Conservation (phyloP, 37 sponge, comb jelly and placozoan species). For the Chondrilla cf. caribensis region DNA sequence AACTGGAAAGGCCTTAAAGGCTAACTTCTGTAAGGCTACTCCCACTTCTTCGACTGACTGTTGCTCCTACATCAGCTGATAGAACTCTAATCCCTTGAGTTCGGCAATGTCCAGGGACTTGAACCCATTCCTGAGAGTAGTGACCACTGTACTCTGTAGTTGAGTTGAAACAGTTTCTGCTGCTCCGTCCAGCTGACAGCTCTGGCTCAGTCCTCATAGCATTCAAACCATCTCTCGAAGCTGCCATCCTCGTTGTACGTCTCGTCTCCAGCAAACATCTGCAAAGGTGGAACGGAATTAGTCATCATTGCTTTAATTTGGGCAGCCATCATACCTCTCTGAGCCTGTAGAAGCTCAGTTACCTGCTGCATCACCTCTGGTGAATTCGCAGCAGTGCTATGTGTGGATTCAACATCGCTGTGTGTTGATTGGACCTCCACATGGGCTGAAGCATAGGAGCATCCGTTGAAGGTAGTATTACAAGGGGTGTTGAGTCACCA, state of each 20-base stretch:
- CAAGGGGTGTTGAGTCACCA: too few species aligned
- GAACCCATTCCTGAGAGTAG: slow-evolving; percentile 13
- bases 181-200: slow-evolving; percentile 5
- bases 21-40: slow-evolving; percentile 26
- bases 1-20: slow-evolving; percentile 26
- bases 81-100: slow-evolving; percentile 27
- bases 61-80: slow-evolving; percentile 25
- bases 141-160: neutral
- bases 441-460: too few species aligned
- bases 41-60: slow-evolving; percentile 20
- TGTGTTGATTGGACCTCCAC: too few species aligned
- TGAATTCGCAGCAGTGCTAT: neutral
- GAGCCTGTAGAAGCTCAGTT: neutral
- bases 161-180: neutral
- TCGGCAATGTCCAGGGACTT: slow-evolving; percentile 25
- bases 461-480: too few species aligned
- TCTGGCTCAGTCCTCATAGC: neutral
- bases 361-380: neutral
- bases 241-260: neutral
- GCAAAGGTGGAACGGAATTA: neutral
- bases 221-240: neutral
- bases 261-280: neutral
- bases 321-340: slow-evolving; percentile 12
- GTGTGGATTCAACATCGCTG: too few species aligned
- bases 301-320: slow-evolving; percentile 1